Evolutionary conservation across 2,888 invertebrate genomes (phyloP).

Genomic region (Ectobius pallidus): DNA sequence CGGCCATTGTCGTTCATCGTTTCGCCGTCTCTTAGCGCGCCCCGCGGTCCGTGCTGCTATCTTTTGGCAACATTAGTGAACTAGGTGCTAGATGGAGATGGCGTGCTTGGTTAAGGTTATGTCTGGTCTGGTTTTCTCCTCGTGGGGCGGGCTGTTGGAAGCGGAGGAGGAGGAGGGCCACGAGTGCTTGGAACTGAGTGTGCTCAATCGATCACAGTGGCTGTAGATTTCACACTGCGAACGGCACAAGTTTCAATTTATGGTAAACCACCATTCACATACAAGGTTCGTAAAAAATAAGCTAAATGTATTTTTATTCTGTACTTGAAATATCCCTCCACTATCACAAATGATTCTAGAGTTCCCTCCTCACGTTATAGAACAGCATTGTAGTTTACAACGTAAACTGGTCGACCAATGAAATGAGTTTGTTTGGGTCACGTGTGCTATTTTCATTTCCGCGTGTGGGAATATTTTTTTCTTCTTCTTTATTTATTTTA

Average conservation of each 20-base stretch:
- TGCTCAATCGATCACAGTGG: constrained; percentile 37
- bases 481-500: constrained; percentile 4
- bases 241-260: constrained; percentile 33
- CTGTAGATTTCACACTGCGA: constrained; percentile 39
- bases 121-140: constrained; percentile 29
- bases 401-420: constrained; percentile 36
- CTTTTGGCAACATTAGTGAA: constrained; percentile 32
- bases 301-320: not conserved
- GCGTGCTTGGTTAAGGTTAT: constrained; percentile 25
- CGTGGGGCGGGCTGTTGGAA: constrained; percentile 14
- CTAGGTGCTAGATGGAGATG: constrained; percentile 26
- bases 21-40: constrained; percentile 33
- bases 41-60: constrained; percentile 31
- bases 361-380: not conserved
- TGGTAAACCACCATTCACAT: constrained; percentile 22
- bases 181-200: constrained; percentile 28
- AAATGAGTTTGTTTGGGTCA: constrained; percentile 35
- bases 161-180: constrained; percentile 24
- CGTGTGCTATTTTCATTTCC: constrained; percentile 37
- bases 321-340: not conserved
- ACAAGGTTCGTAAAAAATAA: constrained; percentile 34
- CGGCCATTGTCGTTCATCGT: constrained; percentile 28
- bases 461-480: constrained; percentile 26
- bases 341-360: not conserved
- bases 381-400: not conserved